These are phyloP conservation scores for Eristalis intricaria DNA, from an alignment of 2,888 invertebrate species.

Conservation along the genomic window DNA sequence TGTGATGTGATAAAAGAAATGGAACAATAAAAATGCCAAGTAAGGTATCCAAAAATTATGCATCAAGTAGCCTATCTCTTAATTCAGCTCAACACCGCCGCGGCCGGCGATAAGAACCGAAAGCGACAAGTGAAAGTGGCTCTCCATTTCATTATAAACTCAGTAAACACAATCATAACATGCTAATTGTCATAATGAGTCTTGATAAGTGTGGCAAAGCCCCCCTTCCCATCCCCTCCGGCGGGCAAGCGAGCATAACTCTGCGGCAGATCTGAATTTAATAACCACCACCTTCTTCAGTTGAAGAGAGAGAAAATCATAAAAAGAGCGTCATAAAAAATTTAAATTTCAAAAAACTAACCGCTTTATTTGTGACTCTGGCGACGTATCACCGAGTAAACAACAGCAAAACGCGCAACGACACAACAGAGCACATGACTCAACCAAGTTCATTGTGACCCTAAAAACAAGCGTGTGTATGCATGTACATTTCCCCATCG, in stretches of 20 bases:
- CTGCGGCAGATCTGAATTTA: neutral
- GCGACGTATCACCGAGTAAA: constrained; percentile 37
- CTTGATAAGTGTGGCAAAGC: neutral
- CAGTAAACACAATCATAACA: neutral
- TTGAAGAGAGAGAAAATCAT: too few relatives aligned
- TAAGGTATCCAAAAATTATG: neutral
- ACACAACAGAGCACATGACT: neutral
- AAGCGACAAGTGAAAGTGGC: constrained; percentile 47
- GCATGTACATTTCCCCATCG: constrained; percentile 33
- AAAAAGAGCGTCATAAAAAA: neutral
- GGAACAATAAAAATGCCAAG: neutral
- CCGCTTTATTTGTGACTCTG: constrained; percentile 11
- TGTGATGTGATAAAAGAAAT: neutral
- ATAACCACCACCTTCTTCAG: neutral
- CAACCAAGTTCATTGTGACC: constrained; percentile 62
- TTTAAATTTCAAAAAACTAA: neutral
- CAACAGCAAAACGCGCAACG: constrained; percentile 1
- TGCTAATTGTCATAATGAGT: constrained; percentile 37
- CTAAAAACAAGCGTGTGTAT: constrained; percentile 11
- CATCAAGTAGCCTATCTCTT: constrained; percentile 17
- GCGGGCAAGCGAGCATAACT: neutral
- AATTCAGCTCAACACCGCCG: neutral
- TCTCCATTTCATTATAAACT: constrained; percentile 28
- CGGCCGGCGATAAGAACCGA: constrained; percentile 30
- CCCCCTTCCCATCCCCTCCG: neutral